Base-by-base conservation (phyloP, 2,113 vertebrate species). In the Cebus imitator region DNA sequence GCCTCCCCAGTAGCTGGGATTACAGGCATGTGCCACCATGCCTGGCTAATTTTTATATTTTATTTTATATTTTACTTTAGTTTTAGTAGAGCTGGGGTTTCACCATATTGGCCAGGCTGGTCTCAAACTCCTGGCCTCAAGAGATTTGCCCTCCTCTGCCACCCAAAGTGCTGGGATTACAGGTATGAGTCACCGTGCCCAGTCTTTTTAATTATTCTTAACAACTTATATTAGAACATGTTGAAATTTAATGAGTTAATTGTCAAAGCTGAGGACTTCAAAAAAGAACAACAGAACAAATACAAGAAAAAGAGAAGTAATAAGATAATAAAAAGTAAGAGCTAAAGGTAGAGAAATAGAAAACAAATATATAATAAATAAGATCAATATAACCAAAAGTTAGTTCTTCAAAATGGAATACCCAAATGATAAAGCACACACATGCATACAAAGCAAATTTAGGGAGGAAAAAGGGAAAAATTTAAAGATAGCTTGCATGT, bases 251-350 rank as follows among this genome's bases (percentile, higher is more conserved):
- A 87, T 93, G 23, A 52, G 23, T 4, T 57, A n/a, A 68, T 4
- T 40, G 37, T 57, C 68, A 90, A 94, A 78, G 8, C 58, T 73
- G 90, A 80, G 52, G 11, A 76, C 2, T 72, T 80, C 50, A 50
- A 87, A 92, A 95, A 35, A 52, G 27, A 84, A 91, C 17, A 75
- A 12, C 20, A 72, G 55, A 45, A 40, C 11, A 90, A n/a, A 90
- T 57, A 78, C 30, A 66, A 82, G 45, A 64, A n/a, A 64, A 45
- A 78, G n/a, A n/a, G 27, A 79, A 89, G 25, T 66, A 66, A 80
- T 32, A 25, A 58, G 20, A 61, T 66, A 80, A 92, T 89, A 76
- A 83, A 78, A 76, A 84, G 84, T 75, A 50, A 91, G 9, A 97
- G 7, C 10, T 70, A 43, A 80, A 66, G 57, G 1, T 20, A 55